Base-by-base conservation (phyloP, 2,888 invertebrate genomes). In the Polyploca ridens region DNA sequence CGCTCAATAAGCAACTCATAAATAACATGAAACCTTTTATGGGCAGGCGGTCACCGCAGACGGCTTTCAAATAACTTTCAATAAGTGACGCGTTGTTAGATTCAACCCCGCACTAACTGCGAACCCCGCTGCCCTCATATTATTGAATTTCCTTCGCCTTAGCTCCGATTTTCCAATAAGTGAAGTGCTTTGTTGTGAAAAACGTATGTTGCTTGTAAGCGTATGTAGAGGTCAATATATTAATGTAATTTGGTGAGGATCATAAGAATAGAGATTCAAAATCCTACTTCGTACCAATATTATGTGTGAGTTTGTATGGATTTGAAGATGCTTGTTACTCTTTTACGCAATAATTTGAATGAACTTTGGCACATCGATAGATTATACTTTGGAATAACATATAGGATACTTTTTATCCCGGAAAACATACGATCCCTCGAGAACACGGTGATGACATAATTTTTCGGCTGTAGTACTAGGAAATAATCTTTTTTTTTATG, bases 11-110 rank as follows among this genome's bases (percentile, higher is more conserved):
- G 76, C 69, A 73, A 74, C 69, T 77, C 73, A 69, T 78, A 83
- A 79, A 79, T 78, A 79, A 76, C 66, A 64, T 75, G 75, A 76
- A 83, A 73, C 75, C 78, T 75, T 77, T 78, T 78, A 75, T 66
- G 73, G 78, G 74, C 79, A 77, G 75, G 75, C 76, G 78, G 80
- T 76, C 74, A 77, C 79, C 77, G 79, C 81, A 81, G 81, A 82
- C 81, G 79, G 81, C 76, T 86, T 84, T 83, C 78, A 84, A 86
- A 85, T 85, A 83, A 85, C 83, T 84, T 84, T 78, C 83, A 83
- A 85, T 84, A 86, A 85, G 73, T 75, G 78, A 74, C 76, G 74
- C 77, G 78, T 75, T 71, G 75, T 77, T 75, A 76, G 72, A 75
- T 63, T 70, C 72, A 68, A 72, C 66, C 72, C 73, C 60, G 19